A percentile compares a stretch with the other conserved stretches of the same genome.
Evolutionary conservation across 2,113 vertebrate species (phyloP).

Genomic region (Calypte anna): DNA sequence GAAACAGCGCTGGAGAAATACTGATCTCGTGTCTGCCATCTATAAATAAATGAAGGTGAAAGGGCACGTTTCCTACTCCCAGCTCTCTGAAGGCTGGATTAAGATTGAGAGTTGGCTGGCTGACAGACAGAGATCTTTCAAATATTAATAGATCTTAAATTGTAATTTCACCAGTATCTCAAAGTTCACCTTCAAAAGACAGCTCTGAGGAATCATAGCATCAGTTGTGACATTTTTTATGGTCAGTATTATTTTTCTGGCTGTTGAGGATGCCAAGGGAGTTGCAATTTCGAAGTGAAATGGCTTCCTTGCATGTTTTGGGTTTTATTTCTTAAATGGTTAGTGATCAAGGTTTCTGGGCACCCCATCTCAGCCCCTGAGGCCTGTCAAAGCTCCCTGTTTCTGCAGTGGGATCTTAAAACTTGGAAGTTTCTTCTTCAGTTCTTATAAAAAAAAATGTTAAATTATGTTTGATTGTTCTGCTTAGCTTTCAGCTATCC

Average conservation of each 20-base stretch:
- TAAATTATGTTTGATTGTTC: neutral
- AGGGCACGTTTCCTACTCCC: slow-evolving; percentile 31
- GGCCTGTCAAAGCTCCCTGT: neutral
- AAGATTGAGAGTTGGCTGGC: neutral
- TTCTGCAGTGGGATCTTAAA: neutral
- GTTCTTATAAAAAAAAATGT: neutral
- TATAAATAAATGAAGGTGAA: slow-evolving; percentile 60
- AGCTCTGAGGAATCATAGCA: neutral
- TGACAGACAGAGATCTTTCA: neutral
- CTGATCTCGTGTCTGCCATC: slow-evolving; percentile 5
- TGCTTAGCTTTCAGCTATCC: neutral
- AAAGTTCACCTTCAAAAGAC: neutral
- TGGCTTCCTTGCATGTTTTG: neutral
- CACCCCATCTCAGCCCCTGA: neutral
- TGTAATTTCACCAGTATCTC: neutral
- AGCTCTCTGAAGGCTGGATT: neutral
- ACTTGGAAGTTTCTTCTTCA: neutral
- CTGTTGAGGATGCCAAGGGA: neutral
- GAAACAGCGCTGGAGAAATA: neutral
- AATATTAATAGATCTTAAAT: neutral
- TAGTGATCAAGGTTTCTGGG: neutral
- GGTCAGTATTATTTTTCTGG: neutral
- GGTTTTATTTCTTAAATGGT: neutral
- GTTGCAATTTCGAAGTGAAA: neutral
- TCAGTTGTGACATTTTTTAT: neutral